A percentile compares a stretch with the other conserved stretches of the same genome.
Evolutionary conservation across 2,888 invertebrate genomes (phyloP).

Genomic region (Stomorhina lunata): DNA sequence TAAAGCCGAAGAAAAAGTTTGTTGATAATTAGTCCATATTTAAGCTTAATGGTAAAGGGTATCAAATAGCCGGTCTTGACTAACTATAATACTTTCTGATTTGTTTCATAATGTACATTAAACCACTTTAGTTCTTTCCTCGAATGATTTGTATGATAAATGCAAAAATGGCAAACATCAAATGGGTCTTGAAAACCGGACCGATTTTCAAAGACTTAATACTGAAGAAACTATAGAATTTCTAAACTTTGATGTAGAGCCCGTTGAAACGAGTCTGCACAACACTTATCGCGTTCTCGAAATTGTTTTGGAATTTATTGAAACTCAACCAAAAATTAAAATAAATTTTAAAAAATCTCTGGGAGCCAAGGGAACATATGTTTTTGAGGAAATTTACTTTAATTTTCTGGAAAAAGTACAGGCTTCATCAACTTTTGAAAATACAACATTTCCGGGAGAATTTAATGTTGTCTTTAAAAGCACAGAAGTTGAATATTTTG

Average conservation of each 20-base stretch:
- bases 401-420: neutral
- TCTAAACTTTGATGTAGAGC: neutral
- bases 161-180: slow-evolving; percentile 33
- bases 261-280: neutral
- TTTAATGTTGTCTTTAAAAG: slow-evolving; percentile 2
- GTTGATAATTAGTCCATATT: too few species aligned
- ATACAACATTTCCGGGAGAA: slow-evolving; percentile 6
- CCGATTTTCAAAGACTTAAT: too few species aligned
- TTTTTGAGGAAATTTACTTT: slow-evolving; percentile 8
- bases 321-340: neutral
- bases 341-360: neutral
- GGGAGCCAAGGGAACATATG: neutral
- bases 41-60: too few species aligned
- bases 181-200: too few species aligned
- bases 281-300: neutral
- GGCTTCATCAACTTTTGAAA: neutral
- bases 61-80: too few species aligned
- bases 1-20: too few species aligned
- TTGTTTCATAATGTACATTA: too few species aligned
- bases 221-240: neutral
- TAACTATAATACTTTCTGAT: too few species aligned
- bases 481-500: neutral
- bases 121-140: too few species aligned
- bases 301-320: neutral
- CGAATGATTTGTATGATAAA: too few species aligned